Percentiles rank a stretch among this genome's conserved stretches.
Conservation (phyloP, 2,888 invertebrate genomes). For the Drosophila infuscata region DNA sequence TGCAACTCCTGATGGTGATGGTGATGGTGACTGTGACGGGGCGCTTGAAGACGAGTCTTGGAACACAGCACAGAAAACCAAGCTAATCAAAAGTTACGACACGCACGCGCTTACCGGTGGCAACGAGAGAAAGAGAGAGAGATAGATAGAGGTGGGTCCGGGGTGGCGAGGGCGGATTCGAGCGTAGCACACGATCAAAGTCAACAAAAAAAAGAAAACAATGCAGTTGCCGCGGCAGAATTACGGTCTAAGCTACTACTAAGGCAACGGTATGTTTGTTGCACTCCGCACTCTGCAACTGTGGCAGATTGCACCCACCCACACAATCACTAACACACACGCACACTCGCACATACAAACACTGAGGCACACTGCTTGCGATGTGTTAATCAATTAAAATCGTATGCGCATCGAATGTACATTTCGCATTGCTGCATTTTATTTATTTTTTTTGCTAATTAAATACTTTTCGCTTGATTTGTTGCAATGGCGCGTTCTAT, state of each 20-base stretch:
- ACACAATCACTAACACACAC: slow-evolving; percentile 8
- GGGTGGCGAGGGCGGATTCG: slow-evolving; percentile 1
- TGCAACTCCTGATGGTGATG: slow-evolving; percentile 32
- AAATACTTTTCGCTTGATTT: slow-evolving; percentile 53
- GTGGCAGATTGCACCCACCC: slow-evolving; percentile 16
- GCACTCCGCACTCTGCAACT: slow-evolving; percentile 22
- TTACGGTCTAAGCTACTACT: slow-evolving; percentile 29
- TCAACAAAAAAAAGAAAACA: slow-evolving; percentile 56
- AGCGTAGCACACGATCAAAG: slow-evolving; percentile 64
- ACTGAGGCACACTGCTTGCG: slow-evolving; percentile 17
- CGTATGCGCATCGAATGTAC: slow-evolving; percentile 55
- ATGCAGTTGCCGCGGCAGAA: slow-evolving; percentile 62
- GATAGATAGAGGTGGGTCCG: background rate
- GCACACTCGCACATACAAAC: slow-evolving; percentile 33
- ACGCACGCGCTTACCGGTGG: slow-evolving; percentile 69
- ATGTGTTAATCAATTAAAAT: slow-evolving; percentile 73
- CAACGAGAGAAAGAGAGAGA: slow-evolving; percentile 2
- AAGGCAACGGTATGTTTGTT: slow-evolving; percentile 40
- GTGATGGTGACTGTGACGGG: slow-evolving; percentile 13
- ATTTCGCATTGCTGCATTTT: slow-evolving; percentile 51
- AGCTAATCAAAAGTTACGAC: slow-evolving; percentile 80
- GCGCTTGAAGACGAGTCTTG: slow-evolving; percentile 51
- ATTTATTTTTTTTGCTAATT: slow-evolving; percentile 33
- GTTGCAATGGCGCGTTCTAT: slow-evolving; percentile 35
- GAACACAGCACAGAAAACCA: slow-evolving; percentile 34